Conservation (phyloP, 2,797 vertebrate genomes). For the Morus bassanus region DNA sequence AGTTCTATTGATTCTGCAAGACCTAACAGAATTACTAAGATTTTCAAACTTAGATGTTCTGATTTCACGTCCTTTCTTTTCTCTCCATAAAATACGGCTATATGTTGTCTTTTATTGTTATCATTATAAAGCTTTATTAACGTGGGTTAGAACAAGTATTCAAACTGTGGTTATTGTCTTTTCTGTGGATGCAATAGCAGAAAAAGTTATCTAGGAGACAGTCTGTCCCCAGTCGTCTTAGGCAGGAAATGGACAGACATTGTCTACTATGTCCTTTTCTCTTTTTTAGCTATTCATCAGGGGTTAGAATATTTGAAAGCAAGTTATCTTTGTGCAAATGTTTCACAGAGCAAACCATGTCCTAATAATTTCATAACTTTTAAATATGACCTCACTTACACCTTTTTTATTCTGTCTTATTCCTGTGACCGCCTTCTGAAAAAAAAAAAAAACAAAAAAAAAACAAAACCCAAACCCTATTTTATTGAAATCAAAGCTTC, state of each 20-base stretch:
- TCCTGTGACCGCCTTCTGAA: not conserved
- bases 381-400: not conserved
- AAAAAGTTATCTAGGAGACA: not conserved
- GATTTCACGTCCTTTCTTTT: not conserved
- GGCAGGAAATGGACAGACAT: not conserved
- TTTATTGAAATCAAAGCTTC: not conserved
- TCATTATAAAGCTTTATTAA: not conserved
- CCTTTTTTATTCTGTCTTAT: not conserved
- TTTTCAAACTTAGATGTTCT: not conserved
- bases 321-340: not conserved
- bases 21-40: not conserved
- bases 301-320: not conserved
- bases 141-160: not conserved
- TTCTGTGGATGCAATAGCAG: not conserved
- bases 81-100: not conserved
- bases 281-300: not conserved
- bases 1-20: not conserved
- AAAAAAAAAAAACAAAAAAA: too few relatives aligned
- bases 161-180: not conserved
- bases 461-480: accelerated
- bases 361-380: not conserved
- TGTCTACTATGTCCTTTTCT: not conserved
- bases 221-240: not conserved
- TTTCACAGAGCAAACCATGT: not conserved
- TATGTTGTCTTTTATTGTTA: not conserved